Evolutionary conservation across 2,113 vertebrate genomes (phyloP).

Genomic region (Boleophthalmus pectinirostris): DNA sequence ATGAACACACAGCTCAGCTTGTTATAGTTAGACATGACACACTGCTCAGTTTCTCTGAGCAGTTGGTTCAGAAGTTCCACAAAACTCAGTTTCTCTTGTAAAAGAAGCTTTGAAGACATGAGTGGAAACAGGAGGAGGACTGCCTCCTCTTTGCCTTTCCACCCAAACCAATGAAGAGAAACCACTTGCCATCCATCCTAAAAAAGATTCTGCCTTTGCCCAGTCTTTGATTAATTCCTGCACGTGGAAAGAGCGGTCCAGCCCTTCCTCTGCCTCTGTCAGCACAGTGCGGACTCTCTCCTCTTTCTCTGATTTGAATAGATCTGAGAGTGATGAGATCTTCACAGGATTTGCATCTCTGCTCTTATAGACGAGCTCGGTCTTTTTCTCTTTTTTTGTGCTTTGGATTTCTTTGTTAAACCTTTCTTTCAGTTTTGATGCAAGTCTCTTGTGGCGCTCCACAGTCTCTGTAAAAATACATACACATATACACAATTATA

Average conservation of each 20-base stretch:
- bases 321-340: too few species aligned
- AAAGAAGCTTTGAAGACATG: neutral
- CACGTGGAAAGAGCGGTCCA: constrained; percentile 34
- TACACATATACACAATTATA: too few species aligned
- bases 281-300: constrained; percentile 17
- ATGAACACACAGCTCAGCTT: constrained; percentile 7
- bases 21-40: constrained; percentile 23
- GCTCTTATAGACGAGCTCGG: too few species aligned
- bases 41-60: constrained; percentile 17
- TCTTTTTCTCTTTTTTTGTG: too few species aligned
- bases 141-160: neutral
- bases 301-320: too few species aligned
- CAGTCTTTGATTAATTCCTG: constrained; percentile 18
- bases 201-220: neutral
- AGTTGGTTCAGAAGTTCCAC: constrained; percentile 24
- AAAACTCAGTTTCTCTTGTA: constrained; percentile 1
- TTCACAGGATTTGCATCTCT: too few species aligned
- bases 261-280: neutral
- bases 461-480: too few species aligned
- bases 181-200: neutral
- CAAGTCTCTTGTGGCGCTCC: too few species aligned
- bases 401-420: too few species aligned
- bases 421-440: too few species aligned
- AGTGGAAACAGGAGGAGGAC: constrained; percentile 32
- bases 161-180: fast-evolving